Evolutionary conservation across 2,888 invertebrate species (phyloP).

Genomic region (Nephrotoma appendiculata): DNA sequence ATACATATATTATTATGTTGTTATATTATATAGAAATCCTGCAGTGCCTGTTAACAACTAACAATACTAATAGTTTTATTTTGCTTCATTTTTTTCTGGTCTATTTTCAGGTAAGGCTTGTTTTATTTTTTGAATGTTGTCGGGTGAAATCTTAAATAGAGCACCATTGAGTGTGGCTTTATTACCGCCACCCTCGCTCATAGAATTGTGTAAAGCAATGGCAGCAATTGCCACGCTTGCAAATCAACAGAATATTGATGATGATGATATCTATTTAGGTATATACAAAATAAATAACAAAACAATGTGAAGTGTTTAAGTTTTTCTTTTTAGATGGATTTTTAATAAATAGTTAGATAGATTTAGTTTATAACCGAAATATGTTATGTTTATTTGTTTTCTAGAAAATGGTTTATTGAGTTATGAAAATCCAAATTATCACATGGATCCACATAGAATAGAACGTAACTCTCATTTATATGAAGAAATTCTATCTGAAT

Average conservation of each 20-base stretch:
- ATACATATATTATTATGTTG: neutral
- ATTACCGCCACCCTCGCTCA: constrained; percentile 18
- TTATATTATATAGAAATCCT: neutral
- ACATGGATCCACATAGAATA: constrained; percentile 62
- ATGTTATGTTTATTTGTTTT: constrained; percentile 5
- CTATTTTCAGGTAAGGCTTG: constrained; percentile 15
- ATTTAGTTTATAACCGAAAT: neutral
- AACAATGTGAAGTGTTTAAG: neutral
- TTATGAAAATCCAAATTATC: constrained; percentile 86
- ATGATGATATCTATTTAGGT: constrained; percentile 18
- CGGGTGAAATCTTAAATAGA: constrained; percentile 17
- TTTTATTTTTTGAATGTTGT: constrained; percentile 17
- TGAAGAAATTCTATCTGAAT: constrained; percentile 31
- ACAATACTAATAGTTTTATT: constrained; percentile 5
- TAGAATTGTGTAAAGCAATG: constrained; percentile 17
- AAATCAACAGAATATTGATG: constrained; percentile 18
- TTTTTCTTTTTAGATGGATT: neutral
- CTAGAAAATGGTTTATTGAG: constrained; percentile 81
- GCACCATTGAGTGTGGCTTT: constrained; percentile 18
- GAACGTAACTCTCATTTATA: constrained; percentile 56
- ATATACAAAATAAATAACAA: constrained; percentile 7
- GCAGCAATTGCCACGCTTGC: constrained; percentile 17
- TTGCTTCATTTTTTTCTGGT: constrained; percentile 6
- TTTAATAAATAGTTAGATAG: neutral
- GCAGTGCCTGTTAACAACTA: neutral